These are phyloP conservation scores for Dasyornis broadbenti DNA, from an alignment of 2,113 vertebrate genomes.

Conservation along the genomic window DNA sequence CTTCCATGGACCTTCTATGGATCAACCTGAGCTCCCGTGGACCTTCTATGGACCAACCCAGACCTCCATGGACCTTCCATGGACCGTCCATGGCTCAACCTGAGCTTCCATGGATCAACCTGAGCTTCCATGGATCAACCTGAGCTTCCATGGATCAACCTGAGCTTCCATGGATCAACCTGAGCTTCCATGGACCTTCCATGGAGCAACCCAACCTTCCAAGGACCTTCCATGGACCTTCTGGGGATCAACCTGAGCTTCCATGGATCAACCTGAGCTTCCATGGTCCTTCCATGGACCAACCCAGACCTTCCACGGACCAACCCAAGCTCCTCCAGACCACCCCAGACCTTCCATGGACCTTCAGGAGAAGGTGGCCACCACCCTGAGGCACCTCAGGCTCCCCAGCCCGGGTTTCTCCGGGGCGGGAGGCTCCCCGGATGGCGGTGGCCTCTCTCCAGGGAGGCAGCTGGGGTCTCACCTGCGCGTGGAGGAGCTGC, in stretches of 20 bases:
- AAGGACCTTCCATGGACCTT: not conserved
- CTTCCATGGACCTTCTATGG: conserved; percentile 61
- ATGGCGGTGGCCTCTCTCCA: not conserved
- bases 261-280: not conserved
- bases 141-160: not conserved
- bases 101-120: too few relatives aligned
- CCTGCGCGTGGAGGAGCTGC: conserved; percentile 88
- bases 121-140: not conserved
- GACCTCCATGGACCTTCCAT: too few relatives aligned
- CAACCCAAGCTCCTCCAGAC: too few relatives aligned
- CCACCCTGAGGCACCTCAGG: not conserved
- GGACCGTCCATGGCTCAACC: too few relatives aligned
- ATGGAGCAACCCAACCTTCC: too few relatives aligned
- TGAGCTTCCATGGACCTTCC: too few relatives aligned
- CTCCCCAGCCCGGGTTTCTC: rapidly evolving
- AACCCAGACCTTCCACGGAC: not conserved
- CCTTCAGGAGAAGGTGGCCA: not conserved
- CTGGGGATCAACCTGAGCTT: too few relatives aligned
- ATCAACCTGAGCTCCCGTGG: too few relatives aligned
- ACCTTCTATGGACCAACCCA: not conserved
- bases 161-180: too few relatives aligned
- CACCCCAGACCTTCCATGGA: too few relatives aligned
- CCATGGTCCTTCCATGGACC: not conserved
- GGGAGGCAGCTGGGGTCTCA: not conserved
- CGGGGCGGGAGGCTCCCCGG: not conserved